phyloP scores from a whole-genome alignment of 2,797 vertebrate species.

The Sebastes steindachneri region DNA sequence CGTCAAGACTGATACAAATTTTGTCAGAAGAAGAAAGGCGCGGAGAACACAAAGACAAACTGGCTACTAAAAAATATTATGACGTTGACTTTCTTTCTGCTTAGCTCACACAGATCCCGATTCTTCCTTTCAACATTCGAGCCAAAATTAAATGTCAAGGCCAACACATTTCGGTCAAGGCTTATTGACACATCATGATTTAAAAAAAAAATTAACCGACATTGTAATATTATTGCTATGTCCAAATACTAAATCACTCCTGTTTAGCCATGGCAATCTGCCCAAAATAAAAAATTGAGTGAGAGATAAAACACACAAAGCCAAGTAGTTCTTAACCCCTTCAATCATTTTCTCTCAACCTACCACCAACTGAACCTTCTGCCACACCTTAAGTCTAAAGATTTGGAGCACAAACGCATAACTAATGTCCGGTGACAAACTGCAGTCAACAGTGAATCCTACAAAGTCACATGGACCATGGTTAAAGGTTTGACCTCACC shows the following conservation, averaged over 20 bases:
- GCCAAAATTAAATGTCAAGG: not conserved
- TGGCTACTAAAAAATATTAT: not conserved
- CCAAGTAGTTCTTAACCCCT: not conserved
- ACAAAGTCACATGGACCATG: slow-evolving; percentile 17
- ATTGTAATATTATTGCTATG: not conserved
- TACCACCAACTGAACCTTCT: not conserved
- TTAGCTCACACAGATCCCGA: too few species aligned
- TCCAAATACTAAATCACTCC: not conserved
- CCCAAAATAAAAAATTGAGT: not conserved
- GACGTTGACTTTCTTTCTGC: not conserved
- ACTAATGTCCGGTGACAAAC: slow-evolving; percentile 24
- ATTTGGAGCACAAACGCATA: not conserved
- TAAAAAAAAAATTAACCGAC: not conserved
- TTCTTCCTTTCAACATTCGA: not conserved
- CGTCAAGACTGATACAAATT: not conserved
- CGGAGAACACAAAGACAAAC: not conserved
- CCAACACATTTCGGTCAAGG: not conserved
- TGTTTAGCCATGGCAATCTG: not conserved
- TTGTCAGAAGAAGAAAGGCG: not conserved
- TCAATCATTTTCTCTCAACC: not conserved
- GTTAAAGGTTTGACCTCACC: slow-evolving; percentile 22
- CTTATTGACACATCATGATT: not conserved
- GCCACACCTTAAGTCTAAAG: not conserved
- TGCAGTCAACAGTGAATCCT: not conserved
- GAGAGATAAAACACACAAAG: not conserved